Evolutionary conservation across 1,140 invertebrate species (phyloP).

Genomic region (Nasonia giraulti): DNA sequence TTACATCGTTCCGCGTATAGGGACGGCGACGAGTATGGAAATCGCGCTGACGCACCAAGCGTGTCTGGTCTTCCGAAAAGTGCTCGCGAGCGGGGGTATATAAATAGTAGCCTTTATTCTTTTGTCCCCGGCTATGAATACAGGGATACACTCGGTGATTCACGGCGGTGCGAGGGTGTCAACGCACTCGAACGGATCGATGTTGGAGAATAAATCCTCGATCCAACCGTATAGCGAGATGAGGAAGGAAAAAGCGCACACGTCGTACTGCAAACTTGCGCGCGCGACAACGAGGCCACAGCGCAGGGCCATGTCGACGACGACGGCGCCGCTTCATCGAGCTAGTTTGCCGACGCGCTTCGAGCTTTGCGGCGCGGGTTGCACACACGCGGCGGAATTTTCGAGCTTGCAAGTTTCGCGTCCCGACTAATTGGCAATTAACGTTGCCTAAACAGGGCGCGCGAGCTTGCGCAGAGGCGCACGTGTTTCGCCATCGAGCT

Average conservation of each 20-base stretch:
- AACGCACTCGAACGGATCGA: neutral
- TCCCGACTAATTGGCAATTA: constrained; percentile 61
- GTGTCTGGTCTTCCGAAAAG: too few species aligned
- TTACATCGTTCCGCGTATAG: neutral
- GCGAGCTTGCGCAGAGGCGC: neutral
- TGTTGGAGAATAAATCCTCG: neutral
- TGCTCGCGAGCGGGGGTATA: too few species aligned
- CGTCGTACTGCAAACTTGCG: too few species aligned
- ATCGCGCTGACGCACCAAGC: neutral
- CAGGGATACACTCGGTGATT: neutral
- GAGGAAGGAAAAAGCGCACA: too few species aligned
- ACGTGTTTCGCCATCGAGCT: neutral
- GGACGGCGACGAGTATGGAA: neutral
- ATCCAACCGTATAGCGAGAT: too few species aligned
- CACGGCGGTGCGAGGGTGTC: neutral
- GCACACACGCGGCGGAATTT: constrained; percentile 7
- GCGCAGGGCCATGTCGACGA: too few species aligned
- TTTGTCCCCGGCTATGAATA: neutral
- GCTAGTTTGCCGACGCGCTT: neutral
- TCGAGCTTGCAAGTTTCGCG: constrained; percentile 2
- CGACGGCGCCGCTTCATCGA: neutral
- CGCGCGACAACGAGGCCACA: neutral
- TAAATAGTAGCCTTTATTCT: neutral
- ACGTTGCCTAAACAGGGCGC: constrained; percentile 52
- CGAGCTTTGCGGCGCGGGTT: neutral